Evolutionary conservation across 2,888 invertebrate genomes (phyloP).

Genomic region (Alviniconcha strummeri): DNA sequence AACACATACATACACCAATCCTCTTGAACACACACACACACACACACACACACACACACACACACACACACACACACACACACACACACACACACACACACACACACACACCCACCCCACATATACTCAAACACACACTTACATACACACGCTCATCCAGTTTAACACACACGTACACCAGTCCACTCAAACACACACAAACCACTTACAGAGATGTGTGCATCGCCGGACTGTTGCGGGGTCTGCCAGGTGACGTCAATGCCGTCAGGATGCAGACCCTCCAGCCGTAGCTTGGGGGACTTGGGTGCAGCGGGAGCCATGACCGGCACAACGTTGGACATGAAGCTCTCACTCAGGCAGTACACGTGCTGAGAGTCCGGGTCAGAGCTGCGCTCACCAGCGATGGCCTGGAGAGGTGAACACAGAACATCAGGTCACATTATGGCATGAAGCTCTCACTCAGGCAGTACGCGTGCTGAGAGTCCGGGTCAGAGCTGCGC

Average conservation of each 20-base stretch:
- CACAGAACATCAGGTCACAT: neutral
- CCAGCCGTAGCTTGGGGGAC: conserved; percentile 70
- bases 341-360: conserved; percentile 68
- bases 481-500: conserved; percentile 57
- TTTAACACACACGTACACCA: too few species aligned
- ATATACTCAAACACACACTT: neutral
- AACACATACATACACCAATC: neutral
- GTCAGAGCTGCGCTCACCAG: conserved; percentile 63
- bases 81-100: neutral
- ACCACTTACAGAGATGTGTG: conserved; percentile 68
- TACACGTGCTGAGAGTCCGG: conserved; percentile 63
- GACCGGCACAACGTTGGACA: conserved; percentile 70
- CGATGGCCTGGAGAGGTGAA: conserved; percentile 52
- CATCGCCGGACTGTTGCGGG: conserved; percentile 72
- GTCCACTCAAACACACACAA: too few species aligned
- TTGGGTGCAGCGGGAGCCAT: conserved; percentile 70
- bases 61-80: too few species aligned
- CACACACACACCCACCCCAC: neutral
- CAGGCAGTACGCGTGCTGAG: conserved; percentile 67
- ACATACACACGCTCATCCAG: neutral
- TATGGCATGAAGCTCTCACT: conserved; percentile 68
- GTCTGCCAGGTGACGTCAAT: conserved; percentile 72
- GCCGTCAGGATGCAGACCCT: conserved; percentile 70
- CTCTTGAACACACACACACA: neutral
- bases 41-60: neutral